Base-by-base conservation (phyloP, 2,888 invertebrate genomes). In the Troilus luridus region DNA sequence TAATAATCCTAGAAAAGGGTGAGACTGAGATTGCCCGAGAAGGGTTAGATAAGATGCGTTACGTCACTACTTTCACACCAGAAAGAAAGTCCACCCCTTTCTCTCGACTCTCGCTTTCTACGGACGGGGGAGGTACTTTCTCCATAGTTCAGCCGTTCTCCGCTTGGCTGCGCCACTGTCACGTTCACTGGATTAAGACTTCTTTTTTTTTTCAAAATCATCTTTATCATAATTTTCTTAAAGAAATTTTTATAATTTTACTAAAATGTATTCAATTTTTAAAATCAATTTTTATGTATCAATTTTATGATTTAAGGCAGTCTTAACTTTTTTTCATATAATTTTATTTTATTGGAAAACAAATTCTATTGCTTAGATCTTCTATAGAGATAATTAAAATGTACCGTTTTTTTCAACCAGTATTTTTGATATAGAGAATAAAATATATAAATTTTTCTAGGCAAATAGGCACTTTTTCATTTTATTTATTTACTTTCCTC, bases 61-160 rank as follows among this genome's bases (percentile, higher is more conserved):
- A 56, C 90, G 90, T 90, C 90, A 90, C 67, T 54, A 90, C 90
- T 90, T 90, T 90, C 90, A 56, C 72, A 14, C 60, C 27, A 59
- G 88, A 58, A 59, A 60, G 90, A 90, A 77, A 90, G 90, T 60
- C n/a, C 62, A 90, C 89, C 88, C 91, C 77, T 91, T 90, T 89
- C 72, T 88, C 62, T 12, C 56, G 90, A 91, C 91, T 89, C 85
- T 85, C 58, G 81, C 77, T 85, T 90, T 88, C 67, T 62, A 88
- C 58, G 91, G 60, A 59, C 58, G 17, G 60, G 60, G 62, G 72
- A 67, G 90, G 88, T 88, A 91, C 91, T 91, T 90, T 91, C 91
- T 90, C 85, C 60, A n/a, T 88, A 88, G 85, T 72, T 72, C 88
- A 7, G 27, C 88, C 24, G 14, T 1, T 58, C n/a, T 58, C 90